Percentiles rank a stretch among this genome's conserved stretches.
phyloP scores from a whole-genome alignment of 2,888 invertebrate species.

The Hoplodrina blanda region DNA sequence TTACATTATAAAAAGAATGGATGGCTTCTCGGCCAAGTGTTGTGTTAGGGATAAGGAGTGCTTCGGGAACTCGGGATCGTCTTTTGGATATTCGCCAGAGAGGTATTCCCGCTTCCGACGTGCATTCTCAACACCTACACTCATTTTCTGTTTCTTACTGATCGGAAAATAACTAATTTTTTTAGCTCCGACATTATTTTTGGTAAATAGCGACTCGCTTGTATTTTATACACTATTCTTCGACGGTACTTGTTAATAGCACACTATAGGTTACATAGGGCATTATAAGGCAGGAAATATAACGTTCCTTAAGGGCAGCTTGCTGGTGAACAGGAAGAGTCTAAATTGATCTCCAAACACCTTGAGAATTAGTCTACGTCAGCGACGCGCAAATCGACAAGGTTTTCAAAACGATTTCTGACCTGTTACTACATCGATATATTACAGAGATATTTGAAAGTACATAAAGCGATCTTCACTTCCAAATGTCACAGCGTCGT shows the following conservation, averaged over 20 bases:
- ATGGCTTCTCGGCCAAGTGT: constrained; percentile 53
- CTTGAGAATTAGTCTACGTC: background rate
- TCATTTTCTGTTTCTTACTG: constrained; percentile 42
- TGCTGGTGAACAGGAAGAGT: background rate
- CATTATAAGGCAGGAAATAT: background rate
- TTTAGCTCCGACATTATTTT: constrained; percentile 20
- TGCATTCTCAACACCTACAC: constrained; percentile 77
- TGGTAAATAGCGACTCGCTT: background rate
- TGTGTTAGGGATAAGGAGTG: constrained; percentile 63
- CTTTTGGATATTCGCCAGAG: constrained; percentile 80
- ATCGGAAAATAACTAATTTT: constrained; percentile 32
- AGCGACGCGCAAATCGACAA: no score
- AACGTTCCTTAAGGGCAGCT: background rate
- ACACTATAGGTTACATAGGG: background rate
- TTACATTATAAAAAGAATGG: constrained; percentile 70
- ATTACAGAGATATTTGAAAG: no score
- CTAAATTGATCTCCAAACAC: background rate
- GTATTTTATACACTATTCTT: background rate
- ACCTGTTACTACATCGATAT: no score
- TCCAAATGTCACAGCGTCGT: no score
- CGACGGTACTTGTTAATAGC: background rate
- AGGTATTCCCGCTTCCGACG: constrained; percentile 85
- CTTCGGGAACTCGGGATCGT: constrained; percentile 64
- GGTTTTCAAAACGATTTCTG: no score
- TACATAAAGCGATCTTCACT: no score